Base-by-base conservation (phyloP, 2,888 invertebrate genomes). In the Tachystola acroxantha region DNA sequence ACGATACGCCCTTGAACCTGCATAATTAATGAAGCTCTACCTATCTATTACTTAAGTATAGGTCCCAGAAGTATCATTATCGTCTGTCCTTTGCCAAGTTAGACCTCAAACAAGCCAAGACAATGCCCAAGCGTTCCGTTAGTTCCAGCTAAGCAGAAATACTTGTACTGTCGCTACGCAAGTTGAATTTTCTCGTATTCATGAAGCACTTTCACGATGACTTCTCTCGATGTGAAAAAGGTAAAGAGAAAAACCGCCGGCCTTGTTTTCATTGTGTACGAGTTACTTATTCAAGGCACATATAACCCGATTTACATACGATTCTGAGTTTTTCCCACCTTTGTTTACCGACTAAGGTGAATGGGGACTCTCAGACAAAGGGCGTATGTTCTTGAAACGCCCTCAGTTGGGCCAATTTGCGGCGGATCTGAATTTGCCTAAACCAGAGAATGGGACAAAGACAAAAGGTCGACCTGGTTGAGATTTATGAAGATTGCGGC, bases 401-500 rank as follows among this genome's bases (percentile, higher is more conserved):
- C 48, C 57, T 47, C 54, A 58, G 61, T 63, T 56, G 61, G 65
- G 60, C 64, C 77, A 78, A 79, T 77, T 78, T 77, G 72, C 60
- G 64, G 66, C 61, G 64, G 68, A 68, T 73, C 69, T 64, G 66
- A 76, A 78, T 78, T 80, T 79, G 67, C 74, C 68, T 75, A 75
- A 79, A 64, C 66, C 70, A 67, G 63, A 64, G 63, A 67, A 66
- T 53, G 64, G 63, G 63, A 74, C 76, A 71, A 63, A 75, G 77
- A 78, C 75, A 78, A 77, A 77, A 78, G 74, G 75, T 74, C 74
- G 72, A 58, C 58, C 57, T 61, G 58, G 60, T 52, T 50, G 64
- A 74, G 77, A 80, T 79, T 79, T 79, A 79, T 78, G 71, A 71
- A 77, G 74, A 79, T 79, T 78, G 73, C 69, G 73, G 64, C 49